Conservation (phyloP, 2,888 invertebrate genomes). For the Phrixothrix hirtus region DNA sequence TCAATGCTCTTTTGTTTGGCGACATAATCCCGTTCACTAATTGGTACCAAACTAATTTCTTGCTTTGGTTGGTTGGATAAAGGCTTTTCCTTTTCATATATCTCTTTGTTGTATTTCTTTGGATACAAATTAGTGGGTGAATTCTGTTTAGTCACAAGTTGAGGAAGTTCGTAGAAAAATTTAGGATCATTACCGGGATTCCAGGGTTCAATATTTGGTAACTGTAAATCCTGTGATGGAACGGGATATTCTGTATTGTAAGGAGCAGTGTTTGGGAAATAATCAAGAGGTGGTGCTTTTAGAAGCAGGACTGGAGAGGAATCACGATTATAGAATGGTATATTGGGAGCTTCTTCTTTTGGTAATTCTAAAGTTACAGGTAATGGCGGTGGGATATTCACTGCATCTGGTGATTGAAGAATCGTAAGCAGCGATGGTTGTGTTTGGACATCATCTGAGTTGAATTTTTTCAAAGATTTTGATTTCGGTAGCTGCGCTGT, state of each 20-base stretch:
- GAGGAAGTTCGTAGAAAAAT: slow-evolving; percentile 51
- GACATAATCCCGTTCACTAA: slow-evolving; percentile 52
- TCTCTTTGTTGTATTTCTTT: slow-evolving; percentile 62
- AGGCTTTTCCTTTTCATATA: slow-evolving; percentile 53
- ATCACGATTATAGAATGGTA: slow-evolving; percentile 48
- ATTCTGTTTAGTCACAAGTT: slow-evolving; percentile 50
- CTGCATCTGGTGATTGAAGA: slow-evolving; percentile 30
- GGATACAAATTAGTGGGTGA: slow-evolving; percentile 62
- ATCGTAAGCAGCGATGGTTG: slow-evolving; percentile 10
- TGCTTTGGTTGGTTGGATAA: slow-evolving; percentile 53
- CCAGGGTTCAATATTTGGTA: slow-evolving; percentile 54
- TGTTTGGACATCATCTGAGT: slow-evolving; percentile 7
- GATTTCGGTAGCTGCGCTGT: slow-evolving; percentile 24
- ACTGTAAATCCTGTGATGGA: slow-evolving; percentile 57
- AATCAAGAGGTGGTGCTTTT: slow-evolving; percentile 40
- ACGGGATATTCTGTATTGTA: slow-evolving; percentile 42
- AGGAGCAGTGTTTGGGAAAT: slow-evolving; percentile 8
- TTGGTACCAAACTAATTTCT: slow-evolving; percentile 55
- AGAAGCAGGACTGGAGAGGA: slow-evolving; percentile 37
- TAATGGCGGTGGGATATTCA: slow-evolving; percentile 27
- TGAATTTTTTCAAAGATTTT: slow-evolving; percentile 19
- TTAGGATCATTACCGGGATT: slow-evolving; percentile 53
- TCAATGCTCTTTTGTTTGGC: slow-evolving; percentile 48
- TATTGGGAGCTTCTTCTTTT: slow-evolving; percentile 39
- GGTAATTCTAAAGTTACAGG: slow-evolving; percentile 47